Base-by-base conservation (phyloP, 2,113 vertebrate genomes). In the Agapornis roseicollis region DNA sequence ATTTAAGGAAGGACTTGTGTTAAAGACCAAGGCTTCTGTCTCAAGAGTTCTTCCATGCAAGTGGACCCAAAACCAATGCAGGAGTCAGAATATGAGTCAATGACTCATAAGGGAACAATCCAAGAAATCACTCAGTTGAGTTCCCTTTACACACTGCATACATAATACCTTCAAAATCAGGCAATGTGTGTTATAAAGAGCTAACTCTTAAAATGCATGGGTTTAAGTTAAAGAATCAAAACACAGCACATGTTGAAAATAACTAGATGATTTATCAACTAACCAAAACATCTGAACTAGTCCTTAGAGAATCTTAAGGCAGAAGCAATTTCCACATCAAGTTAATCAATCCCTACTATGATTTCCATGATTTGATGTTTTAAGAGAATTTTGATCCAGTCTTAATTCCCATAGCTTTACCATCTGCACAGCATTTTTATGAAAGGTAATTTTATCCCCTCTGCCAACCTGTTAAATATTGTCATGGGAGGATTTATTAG, bases 391-490 rank as follows among this genome's bases (percentile, higher is more conserved):
- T 91, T 87, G 69, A 90, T 91, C 53, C 55, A 85, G 61, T 72
- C 72, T 96, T 97, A 96, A 95, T 97, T 96, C 74, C 65, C 37
- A 46, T 31, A 86, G 76, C 69, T 94, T 95, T 87, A 94, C 90
- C 94, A 91, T 95, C 85, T 95, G 85, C 74, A 88, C 22, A 24
- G 27, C 17, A 89, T 88, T 97, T 96, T 95, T 97, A 92, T 82
- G 72, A 97, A 97, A 81, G 65, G 88, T 83, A 95, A 96, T 97
- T 97, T 96, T 97, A 97, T 92, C 35, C 83, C 50, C 68, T 97
- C 80, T 93, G 66, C 84, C 87, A 97, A 96, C 70, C 92, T 96
- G 90, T 91, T 97, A 96, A 96, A 85, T 94, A 84, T 78, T 94
- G 46, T 95, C 89, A 93, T 56, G 93, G 88, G 93, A 88, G 41